Evolutionary conservation across 2,888 invertebrate genomes (phyloP), one percentile per base, ranked within the genome.

Genomic region (Argyresthia albistria): DNA sequence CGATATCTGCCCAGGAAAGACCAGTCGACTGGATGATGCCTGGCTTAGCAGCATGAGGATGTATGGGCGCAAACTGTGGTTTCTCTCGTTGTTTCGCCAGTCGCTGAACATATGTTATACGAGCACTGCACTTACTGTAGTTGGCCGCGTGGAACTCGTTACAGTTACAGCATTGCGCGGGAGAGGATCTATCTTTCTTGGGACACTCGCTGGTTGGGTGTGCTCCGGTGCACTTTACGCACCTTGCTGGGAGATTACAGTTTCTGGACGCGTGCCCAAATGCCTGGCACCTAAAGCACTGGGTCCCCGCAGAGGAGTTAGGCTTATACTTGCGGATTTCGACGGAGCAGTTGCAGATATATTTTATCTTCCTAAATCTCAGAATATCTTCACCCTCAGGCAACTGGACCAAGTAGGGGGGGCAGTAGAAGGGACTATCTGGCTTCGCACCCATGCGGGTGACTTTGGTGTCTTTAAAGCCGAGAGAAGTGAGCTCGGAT

Each of bases 221-320:
- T 8, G 10, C 6, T 36, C n/a, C 36, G 10, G 47, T 14, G 12
- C 47, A 47, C 35, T 47, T 47, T 3, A 47, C 35, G 36, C 47
- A 47, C 11, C 47, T 6, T 35, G 10, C 35, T 7, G 36, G 11
- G 4, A 47, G 12, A 35, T 47, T 47, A 14, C 47, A 47, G 14
- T 47, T 47, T 36, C 36, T 47, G n/a, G 35, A 35, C 4, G 47
- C 8, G 35, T 47, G 47, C 15, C 47, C 47, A 35, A 37, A 49
- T 11, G 11, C 14, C 16, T 49, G 49, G n/a, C 49, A 49, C 15
- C 49, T 49, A 14, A 16, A 49, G 49, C 49, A 49, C 14, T 49
- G 49, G 8, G 49, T 49, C 1, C 49, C 49, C 1, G 11, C 14
- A n/a, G 35, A 12, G 11, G 11, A 8, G n/a, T 47, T 47, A 11